Evolutionary conservation across 2,888 invertebrate genomes (phyloP).

Genomic region (Rhopalosiphum nymphaeae): DNA sequence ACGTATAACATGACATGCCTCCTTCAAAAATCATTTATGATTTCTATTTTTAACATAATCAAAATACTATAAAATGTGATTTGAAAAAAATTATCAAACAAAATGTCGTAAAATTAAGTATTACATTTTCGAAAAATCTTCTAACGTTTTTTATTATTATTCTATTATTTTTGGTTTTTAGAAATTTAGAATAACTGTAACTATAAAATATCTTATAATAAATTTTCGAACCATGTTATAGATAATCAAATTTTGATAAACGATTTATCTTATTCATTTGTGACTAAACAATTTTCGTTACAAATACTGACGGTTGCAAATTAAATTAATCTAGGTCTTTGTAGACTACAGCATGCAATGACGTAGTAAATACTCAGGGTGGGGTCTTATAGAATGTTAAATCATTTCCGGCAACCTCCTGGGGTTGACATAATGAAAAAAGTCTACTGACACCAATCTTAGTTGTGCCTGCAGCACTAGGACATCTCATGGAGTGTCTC

Average conservation of each 20-base stretch:
- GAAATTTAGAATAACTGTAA: neutral
- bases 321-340: constrained; percentile 33
- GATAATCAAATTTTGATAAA: neutral
- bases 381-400: constrained; percentile 50
- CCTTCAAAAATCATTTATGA: neutral
- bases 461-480: constrained; percentile 41
- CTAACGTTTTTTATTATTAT: neutral
- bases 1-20: neutral
- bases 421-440: constrained; percentile 55
- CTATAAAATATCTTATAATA: neutral
- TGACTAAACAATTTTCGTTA: neutral
- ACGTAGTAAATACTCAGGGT: neutral
- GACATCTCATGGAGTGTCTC: constrained; percentile 36
- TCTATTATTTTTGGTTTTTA: neutral
- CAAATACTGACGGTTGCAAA: constrained; percentile 3
- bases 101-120: neutral
- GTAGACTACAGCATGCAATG: neutral
- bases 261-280: neutral
- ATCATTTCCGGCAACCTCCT: constrained; percentile 61
- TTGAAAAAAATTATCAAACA: neutral
- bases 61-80: neutral
- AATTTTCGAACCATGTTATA: neutral
- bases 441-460: constrained; percentile 57
- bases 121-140: neutral
- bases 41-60: neutral